Evolutionary conservation across 2,888 invertebrate genomes (phyloP).

Genomic region (Lutraria lutraria): DNA sequence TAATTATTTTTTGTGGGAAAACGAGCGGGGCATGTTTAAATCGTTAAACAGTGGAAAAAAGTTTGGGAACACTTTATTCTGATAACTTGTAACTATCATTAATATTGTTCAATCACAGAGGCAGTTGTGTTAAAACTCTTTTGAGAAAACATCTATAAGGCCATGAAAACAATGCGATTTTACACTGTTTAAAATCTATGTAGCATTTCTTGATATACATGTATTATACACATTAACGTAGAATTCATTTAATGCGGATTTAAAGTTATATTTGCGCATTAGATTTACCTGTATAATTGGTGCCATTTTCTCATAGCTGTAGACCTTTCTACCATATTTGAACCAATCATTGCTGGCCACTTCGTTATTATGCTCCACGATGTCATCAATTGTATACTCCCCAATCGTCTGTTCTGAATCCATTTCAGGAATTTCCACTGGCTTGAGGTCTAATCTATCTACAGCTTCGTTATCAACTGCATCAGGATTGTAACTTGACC

Average conservation of each 20-base stretch:
- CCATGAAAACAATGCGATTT: too few species aligned
- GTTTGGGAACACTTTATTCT: too few species aligned
- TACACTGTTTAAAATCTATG: too few species aligned
- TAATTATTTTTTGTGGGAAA: too few species aligned
- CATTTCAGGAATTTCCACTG: slow-evolving; percentile 37
- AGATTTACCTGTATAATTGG: slow-evolving; percentile 51
- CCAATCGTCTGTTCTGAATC: slow-evolving; percentile 30
- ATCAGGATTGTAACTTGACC: slow-evolving; percentile 12
- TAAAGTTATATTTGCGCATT: neutral
- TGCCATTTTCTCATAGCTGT: slow-evolving; percentile 49
- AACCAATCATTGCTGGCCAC: slow-evolving; percentile 60
- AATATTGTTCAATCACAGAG: too few species aligned
- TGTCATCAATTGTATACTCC: slow-evolving; percentile 62
- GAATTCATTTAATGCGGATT: neutral
- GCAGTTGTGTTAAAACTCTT: too few species aligned
- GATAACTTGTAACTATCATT: too few species aligned
- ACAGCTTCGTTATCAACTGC: slow-evolving; percentile 16
- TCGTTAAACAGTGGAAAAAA: too few species aligned
- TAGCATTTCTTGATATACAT: too few species aligned
- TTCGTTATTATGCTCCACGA: slow-evolving; percentile 63
- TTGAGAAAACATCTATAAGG: too few species aligned
- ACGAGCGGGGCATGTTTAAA: too few species aligned
- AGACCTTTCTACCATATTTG: slow-evolving; percentile 69
- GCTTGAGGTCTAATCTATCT: slow-evolving; percentile 2
- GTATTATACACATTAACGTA: neutral